Conservation (phyloP, 2,797 vertebrate species). For the Oreochromis grahami region DNA sequence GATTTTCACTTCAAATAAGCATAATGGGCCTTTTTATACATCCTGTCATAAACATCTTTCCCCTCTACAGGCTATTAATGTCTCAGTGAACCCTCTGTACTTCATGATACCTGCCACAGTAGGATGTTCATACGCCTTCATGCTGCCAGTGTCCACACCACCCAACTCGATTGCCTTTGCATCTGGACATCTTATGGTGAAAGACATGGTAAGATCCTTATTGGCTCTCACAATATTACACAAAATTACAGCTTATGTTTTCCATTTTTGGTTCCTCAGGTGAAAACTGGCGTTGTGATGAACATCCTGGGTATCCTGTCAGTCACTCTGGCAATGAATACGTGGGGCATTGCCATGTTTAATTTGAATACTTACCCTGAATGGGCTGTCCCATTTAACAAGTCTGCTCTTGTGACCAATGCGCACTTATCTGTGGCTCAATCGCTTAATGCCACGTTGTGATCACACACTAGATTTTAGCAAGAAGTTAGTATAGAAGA, state of each 20-base stretch:
- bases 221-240: background rate
- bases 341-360: conserved; percentile 92
- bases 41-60: background rate
- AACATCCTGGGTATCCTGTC: conserved; percentile 90
- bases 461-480: conserved; percentile 2
- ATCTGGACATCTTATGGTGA: conserved; percentile 93
- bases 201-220: conserved; percentile 88
- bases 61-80: conserved; percentile 82
- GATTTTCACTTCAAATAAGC: background rate
- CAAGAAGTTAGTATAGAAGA: background rate
- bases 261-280: conserved; percentile 69
- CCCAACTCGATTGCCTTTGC: conserved; percentile 98
- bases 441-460: conserved; percentile 67
- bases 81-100: conserved; percentile 90
- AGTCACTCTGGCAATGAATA: conserved; percentile 92
- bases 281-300: conserved; percentile 92
- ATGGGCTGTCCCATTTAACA: conserved; percentile 83
- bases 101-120: conserved; percentile 94
- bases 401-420: conserved; percentile 45
- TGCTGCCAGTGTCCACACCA: conserved; percentile 95
- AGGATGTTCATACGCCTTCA: conserved; percentile 93
- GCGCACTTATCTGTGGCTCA: conserved; percentile 61
- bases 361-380: conserved; percentile 83
- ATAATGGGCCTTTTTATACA: background rate
- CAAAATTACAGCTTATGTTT: background rate